phyloP scores from a whole-genome alignment of 2,113 vertebrate species.

The Periophthalmus modestus region DNA sequence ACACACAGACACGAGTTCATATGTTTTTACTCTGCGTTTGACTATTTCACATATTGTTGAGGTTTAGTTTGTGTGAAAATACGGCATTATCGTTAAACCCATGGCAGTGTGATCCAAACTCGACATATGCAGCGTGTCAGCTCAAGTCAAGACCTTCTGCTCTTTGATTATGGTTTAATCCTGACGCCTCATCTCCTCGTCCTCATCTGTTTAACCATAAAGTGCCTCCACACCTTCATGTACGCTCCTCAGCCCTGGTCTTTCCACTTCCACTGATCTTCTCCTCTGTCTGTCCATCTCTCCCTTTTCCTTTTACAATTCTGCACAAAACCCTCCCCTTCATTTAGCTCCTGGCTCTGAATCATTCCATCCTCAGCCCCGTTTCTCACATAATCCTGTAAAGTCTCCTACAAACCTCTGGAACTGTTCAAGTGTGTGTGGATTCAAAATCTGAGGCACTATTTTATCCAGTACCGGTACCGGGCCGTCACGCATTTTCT shows the following conservation, averaged over 20 bases:
- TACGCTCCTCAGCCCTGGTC: slow-evolving; percentile 23
- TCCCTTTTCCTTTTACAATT: slow-evolving; percentile 17
- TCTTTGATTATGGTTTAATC: too few relatives aligned
- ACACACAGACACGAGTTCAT: background rate
- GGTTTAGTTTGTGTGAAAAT: too few relatives aligned
- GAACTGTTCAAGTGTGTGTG: background rate
- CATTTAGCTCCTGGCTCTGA: slow-evolving; percentile 23
- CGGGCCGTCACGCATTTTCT: too few relatives aligned
- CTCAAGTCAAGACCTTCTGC: too few relatives aligned
- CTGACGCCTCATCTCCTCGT: background rate
- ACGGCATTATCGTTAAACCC: too few relatives aligned
- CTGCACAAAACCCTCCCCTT: slow-evolving; percentile 23
- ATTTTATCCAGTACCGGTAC: too few relatives aligned
- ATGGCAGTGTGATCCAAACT: too few relatives aligned
- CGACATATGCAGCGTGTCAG: too few relatives aligned
- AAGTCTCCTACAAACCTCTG: background rate
- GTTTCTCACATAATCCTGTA: background rate
- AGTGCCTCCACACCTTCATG: slow-evolving; percentile 12
- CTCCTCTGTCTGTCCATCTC: slow-evolving; percentile 3
- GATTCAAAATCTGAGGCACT: too few relatives aligned
- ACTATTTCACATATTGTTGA: background rate
- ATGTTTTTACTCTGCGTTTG: background rate
- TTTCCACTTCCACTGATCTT: slow-evolving; percentile 17
- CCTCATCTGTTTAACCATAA: slow-evolving; percentile 21
- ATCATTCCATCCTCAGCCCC: slow-evolving; percentile 6